Conservation (phyloP, 2,888 invertebrate genomes). For the Oscheius sp. region DNA sequence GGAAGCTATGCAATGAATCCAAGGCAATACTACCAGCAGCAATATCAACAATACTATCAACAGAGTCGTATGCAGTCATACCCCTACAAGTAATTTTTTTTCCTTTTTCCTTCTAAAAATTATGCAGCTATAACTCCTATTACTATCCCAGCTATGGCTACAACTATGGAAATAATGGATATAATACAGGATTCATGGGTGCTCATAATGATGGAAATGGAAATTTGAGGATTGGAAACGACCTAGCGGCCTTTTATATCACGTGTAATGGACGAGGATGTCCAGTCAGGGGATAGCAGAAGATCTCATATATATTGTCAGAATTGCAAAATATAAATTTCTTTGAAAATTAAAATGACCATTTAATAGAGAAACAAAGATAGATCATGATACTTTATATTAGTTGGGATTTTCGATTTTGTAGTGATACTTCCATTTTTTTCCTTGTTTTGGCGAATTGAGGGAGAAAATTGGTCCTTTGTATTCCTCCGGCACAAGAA, state of each 20-base stretch:
- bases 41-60: background rate
- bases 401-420: no score
- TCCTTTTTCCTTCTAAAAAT: background rate
- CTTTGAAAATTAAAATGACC: no score
- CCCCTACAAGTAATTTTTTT: slow-evolving; percentile 8
- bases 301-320: no score
- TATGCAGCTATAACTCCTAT: no score
- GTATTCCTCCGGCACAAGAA: no score
- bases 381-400: no score
- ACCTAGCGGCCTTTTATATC: slow-evolving; percentile 8
- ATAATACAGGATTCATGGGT: background rate
- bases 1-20: background rate
- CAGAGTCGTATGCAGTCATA: background rate
- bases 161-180: background rate
- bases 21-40: slow-evolving; percentile 8
- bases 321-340: no score
- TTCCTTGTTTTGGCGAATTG: no score
- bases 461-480: no score
- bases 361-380: no score
- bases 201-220: slow-evolving; percentile 10
- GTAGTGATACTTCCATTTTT: no score
- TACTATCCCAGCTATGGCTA: slow-evolving; percentile 4
- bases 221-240: slow-evolving; percentile 5
- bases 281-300: slow-evolving; percentile 6
- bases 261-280: slow-evolving; percentile 17